These are phyloP conservation scores for Xenopus borealis DNA, from an alignment of 2,113 vertebrate genomes.

Conservation along the genomic window DNA sequence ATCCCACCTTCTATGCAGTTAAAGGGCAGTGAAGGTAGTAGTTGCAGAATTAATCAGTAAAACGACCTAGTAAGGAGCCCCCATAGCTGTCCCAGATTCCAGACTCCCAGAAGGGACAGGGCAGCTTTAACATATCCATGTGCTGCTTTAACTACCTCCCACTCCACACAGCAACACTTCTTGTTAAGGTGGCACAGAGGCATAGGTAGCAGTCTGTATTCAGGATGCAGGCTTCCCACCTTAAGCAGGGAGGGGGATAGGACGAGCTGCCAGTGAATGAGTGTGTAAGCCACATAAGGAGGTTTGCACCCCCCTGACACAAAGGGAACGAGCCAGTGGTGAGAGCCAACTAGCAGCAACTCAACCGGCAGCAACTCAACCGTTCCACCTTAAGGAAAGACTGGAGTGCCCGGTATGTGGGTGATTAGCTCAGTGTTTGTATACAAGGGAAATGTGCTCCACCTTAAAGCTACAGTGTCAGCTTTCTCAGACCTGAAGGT, in stretches of 20 bases:
- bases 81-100: slow-evolving; percentile 9
- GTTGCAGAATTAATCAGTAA: too few relatives aligned
- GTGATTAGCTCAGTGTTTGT: slow-evolving; percentile 60
- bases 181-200: slow-evolving; percentile 63
- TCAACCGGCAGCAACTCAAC: slow-evolving; percentile 1
- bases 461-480: slow-evolving; percentile 62
- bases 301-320: background rate
- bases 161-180: slow-evolving; percentile 35
- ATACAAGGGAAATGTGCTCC: slow-evolving; percentile 63
- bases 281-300: slow-evolving; percentile 1
- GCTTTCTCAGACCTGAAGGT: background rate
- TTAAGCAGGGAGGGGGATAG: slow-evolving; percentile 18
- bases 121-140: slow-evolving; percentile 54
- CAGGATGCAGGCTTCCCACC: background rate
- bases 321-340: background rate
- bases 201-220: background rate
- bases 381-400: slow-evolving; percentile 67
- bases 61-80: too few relatives aligned
- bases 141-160: slow-evolving; percentile 49
- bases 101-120: slow-evolving; percentile 9
- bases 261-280: background rate
- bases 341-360: background rate
- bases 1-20: too few relatives aligned
- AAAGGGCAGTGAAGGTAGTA: too few relatives aligned
- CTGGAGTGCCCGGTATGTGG: slow-evolving; percentile 31